A percentile compares a stretch with the other conserved stretches of the same genome.
Conservation (phyloP, 2,888 invertebrate species). For the Parnassius smintheus region DNA sequence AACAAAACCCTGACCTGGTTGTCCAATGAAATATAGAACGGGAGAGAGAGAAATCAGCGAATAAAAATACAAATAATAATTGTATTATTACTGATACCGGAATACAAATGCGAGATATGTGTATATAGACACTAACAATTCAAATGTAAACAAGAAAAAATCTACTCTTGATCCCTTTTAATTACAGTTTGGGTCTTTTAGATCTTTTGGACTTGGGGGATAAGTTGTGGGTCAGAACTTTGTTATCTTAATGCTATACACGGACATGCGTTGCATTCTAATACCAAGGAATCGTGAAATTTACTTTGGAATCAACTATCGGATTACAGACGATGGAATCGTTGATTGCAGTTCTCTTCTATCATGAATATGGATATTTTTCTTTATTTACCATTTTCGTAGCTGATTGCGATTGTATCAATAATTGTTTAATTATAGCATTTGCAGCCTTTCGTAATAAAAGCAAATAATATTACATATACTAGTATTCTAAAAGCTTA, state of each 20-base stretch:
- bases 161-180: neutral
- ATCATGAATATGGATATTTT: conserved; percentile 71
- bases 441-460: conserved; percentile 56
- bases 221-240: conserved; percentile 27
- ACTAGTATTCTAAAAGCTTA: no score
- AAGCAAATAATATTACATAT: conserved; percentile 6
- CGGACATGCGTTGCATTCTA: conserved; percentile 44
- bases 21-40: no score
- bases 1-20: no score
- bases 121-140: no score
- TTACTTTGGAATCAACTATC: conserved; percentile 41
- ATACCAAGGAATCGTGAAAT: conserved; percentile 46
- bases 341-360: conserved; percentile 37
- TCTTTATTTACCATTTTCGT: conserved; percentile 57
- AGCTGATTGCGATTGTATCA: no score
- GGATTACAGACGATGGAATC: conserved; percentile 25
- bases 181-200: conserved; percentile 7
- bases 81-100: no score
- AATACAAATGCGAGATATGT: no score
- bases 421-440: no score
- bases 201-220: conserved; percentile 6
- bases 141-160: conserved; percentile 9
- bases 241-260: conserved; percentile 30
- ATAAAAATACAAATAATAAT: no score
- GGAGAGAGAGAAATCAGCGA: no score